A percentile compares a stretch with the other conserved stretches of the same genome.
Evolutionary conservation across 2,888 invertebrate species (phyloP).

Genomic region (Hyles lineata): DNA sequence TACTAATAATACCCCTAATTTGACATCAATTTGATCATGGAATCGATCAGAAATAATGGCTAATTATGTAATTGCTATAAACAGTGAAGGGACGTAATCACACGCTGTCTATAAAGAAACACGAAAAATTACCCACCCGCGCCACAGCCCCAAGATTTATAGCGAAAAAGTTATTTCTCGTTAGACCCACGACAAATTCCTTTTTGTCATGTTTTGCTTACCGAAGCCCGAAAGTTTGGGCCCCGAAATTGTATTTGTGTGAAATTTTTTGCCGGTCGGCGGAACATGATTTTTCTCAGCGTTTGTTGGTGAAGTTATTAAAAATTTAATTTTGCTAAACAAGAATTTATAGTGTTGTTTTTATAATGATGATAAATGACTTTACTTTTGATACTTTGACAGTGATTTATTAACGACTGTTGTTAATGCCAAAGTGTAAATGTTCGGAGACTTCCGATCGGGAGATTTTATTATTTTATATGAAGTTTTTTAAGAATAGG

Average conservation of each 20-base stretch:
- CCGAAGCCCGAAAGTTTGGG: constrained; percentile 16
- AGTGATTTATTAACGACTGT: too few relatives aligned
- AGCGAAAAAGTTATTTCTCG: constrained; percentile 31
- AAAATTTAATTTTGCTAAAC: neutral
- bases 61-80: neutral
- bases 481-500: too few relatives aligned
- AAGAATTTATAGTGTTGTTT: neutral
- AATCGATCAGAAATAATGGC: neutral
- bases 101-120: neutral
- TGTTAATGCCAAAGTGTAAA: too few relatives aligned
- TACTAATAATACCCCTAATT: too few relatives aligned
- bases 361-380: neutral
- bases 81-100: constrained; percentile 24
- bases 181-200: constrained; percentile 23
- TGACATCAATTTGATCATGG: neutral
- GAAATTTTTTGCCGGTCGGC: constrained; percentile 14
- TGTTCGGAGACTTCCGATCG: too few relatives aligned
- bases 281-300: constrained; percentile 3
- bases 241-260: constrained; percentile 11
- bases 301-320: neutral
- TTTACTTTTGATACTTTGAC: too few relatives aligned
- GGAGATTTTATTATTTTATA: too few relatives aligned
- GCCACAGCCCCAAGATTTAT: constrained; percentile 33
- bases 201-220: constrained; percentile 25
- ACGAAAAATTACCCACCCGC: constrained; percentile 24